phyloP scores from a whole-genome alignment of 2,113 vertebrate genomes.

The Lichenostomus cassidix region DNA sequence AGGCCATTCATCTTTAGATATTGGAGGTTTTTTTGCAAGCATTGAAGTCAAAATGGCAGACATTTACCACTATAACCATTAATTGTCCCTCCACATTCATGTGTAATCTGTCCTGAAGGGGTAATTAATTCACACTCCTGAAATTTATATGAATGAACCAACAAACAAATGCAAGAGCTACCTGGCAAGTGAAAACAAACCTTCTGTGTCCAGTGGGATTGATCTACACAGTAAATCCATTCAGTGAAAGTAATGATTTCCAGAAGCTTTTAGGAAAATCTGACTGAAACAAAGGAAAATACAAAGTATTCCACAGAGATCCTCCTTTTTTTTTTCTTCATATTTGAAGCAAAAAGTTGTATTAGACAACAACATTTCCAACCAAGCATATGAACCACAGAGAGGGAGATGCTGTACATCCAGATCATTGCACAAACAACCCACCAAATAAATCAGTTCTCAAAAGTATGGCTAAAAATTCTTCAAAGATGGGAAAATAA shows the following conservation, averaged over 20 bases:
- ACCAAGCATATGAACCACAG: background rate
- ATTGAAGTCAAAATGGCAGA: background rate
- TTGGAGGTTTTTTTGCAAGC: background rate
- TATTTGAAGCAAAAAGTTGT: background rate
- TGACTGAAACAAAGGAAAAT: background rate
- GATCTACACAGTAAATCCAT: background rate
- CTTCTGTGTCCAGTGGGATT: background rate
- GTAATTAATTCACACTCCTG: background rate
- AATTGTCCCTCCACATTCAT: background rate
- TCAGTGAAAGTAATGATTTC: background rate
- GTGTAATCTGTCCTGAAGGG: background rate
- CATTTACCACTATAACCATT: background rate
- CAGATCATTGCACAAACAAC: background rate
- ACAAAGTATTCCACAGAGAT: background rate
- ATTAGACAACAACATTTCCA: background rate
- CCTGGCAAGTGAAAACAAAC: background rate
- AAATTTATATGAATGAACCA: background rate
- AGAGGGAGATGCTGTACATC: background rate
- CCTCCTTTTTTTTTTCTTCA: background rate
- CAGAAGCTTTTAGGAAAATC: background rate
- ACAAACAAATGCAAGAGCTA: background rate
- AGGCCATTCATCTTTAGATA: background rate
- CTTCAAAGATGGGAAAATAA: background rate
- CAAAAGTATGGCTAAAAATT: background rate
- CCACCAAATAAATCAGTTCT: background rate